Conservation (phyloP, 2,113 vertebrate genomes). For the Odobenus rosmarus region DNA sequence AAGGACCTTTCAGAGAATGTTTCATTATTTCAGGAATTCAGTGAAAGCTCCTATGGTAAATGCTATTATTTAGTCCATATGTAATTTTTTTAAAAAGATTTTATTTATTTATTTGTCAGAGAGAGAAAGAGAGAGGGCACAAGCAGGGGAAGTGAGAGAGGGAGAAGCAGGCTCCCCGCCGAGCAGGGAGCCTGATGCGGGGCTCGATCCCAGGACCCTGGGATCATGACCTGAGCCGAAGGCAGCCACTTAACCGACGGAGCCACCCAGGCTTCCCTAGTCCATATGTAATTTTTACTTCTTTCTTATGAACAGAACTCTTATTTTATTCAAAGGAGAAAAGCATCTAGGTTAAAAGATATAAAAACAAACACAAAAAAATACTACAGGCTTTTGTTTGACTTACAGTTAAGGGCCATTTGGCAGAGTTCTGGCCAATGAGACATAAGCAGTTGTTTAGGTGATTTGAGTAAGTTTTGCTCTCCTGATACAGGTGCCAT, state of each 20-base stretch:
- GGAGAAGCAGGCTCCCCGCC: background rate
- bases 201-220: too few species aligned
- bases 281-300: background rate
- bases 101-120: background rate
- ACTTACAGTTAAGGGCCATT: background rate
- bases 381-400: background rate
- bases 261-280: background rate
- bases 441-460: background rate
- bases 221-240: background rate
- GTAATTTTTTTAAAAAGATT: background rate
- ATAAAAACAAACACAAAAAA: background rate
- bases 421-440: background rate
- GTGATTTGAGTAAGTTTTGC: background rate
- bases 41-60: background rate
- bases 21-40: background rate
- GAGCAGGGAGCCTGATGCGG: background rate
- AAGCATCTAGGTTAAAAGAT: background rate
- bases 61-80: background rate
- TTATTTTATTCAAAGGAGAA: background rate
- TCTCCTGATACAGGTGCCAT: rapidly evolving
- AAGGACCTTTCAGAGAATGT: background rate
- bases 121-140: background rate
- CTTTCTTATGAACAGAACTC: background rate
- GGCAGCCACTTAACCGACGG: background rate
- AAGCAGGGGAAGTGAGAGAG: background rate